Conservation (phyloP, 1,140 invertebrate genomes). For the Homarus americanus region DNA sequence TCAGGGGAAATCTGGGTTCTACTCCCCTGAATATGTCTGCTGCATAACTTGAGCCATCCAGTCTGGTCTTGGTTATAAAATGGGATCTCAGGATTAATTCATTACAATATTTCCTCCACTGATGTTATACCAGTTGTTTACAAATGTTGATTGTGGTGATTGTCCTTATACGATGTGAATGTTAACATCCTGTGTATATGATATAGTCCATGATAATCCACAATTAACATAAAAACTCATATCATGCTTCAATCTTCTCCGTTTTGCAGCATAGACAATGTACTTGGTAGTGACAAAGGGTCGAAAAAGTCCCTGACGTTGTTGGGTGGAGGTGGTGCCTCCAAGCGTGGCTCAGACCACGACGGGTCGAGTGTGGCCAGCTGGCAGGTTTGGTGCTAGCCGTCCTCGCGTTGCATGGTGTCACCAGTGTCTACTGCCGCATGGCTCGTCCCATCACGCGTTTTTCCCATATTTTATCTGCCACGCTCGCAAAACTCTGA, state of each 20-base stretch:
- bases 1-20: too few species aligned
- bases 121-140: not conserved
- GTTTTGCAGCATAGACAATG: conserved; percentile 73
- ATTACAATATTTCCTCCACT: too few species aligned
- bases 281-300: conserved; percentile 73
- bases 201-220: conserved; percentile 8
- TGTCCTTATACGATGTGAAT: not conserved
- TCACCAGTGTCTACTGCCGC: conserved; percentile 57
- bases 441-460: conserved; percentile 39
- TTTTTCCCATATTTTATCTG: not conserved
- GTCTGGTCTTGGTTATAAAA: too few species aligned
- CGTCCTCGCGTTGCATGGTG: conserved; percentile 72
- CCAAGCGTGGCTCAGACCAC: conserved; percentile 64
- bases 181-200: conserved; percentile 25
- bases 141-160: conserved; percentile 22
- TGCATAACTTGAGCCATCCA: too few species aligned
- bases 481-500: conserved; percentile 7
- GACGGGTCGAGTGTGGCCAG: conserved; percentile 64
- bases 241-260: conserved; percentile 65
- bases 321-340: conserved; percentile 45
- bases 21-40: too few species aligned
- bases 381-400: conserved; percentile 73
- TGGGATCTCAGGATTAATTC: too few species aligned
- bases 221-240: conserved; percentile 41
- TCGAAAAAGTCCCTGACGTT: conserved; percentile 70